A percentile compares a stretch with the other conserved stretches of the same genome.
These are phyloP conservation scores for Oeneis ivallda DNA, from an alignment of 2,888 invertebrate genomes.

Conservation along the genomic window DNA sequence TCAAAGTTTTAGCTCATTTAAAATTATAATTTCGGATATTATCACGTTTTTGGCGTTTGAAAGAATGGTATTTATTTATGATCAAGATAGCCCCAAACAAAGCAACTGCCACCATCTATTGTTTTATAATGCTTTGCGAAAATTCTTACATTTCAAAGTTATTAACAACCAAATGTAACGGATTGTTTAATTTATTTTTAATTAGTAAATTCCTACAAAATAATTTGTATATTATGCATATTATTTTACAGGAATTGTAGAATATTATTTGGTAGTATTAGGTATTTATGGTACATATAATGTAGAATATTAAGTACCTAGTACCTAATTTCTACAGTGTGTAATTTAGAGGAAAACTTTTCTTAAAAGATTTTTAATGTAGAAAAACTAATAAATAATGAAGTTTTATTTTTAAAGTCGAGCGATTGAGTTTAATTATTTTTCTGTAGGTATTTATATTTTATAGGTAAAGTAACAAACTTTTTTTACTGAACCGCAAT, in stretches of 20 bases:
- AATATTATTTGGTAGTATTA: no score
- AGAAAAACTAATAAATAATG: no score
- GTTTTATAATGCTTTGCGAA: constrained; percentile 69
- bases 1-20: constrained; percentile 16
- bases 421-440: no score
- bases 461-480: no score
- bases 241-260: no score
- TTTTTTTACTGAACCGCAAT: neutral
- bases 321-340: no score
- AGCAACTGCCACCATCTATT: constrained; percentile 74
- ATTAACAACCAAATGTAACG: constrained; percentile 62
- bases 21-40: constrained; percentile 21
- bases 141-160: constrained; percentile 62
- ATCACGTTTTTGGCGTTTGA: constrained; percentile 40
- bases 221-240: no score
- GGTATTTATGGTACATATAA: no score
- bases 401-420: no score
- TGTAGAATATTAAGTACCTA: no score
- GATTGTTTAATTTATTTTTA: constrained; percentile 67
- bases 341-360: no score
- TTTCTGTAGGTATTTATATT: neutral
- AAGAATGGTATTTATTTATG: constrained; percentile 70
- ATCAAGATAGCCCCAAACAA: constrained; percentile 67
- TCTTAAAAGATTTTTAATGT: no score
- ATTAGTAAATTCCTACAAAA: constrained; percentile 47